Percentiles rank a stretch among this genome's conserved stretches.
Conservation (phyloP, 2,888 invertebrate genomes). For the Epistrophella euchroma region DNA sequence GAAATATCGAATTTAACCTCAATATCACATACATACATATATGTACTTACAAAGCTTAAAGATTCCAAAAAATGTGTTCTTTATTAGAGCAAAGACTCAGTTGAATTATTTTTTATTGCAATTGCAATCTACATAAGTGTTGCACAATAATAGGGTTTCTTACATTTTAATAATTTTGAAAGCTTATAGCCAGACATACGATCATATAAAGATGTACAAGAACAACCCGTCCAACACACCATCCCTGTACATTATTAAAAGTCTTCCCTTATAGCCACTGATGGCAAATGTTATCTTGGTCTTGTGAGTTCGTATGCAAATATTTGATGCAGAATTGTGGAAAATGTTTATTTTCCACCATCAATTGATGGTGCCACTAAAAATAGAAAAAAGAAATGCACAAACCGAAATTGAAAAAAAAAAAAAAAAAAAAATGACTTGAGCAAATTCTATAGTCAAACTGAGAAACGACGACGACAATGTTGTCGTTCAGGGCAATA, state of each 20-base stretch:
- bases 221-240: constrained; percentile 12
- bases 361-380: constrained; percentile 13
- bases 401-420: too few relatives aligned
- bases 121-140: constrained; percentile 55
- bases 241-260: constrained; percentile 12
- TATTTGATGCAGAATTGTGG: constrained; percentile 59
- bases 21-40: too few relatives aligned
- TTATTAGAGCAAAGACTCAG: too few relatives aligned
- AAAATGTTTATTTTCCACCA: constrained; percentile 45
- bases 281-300: constrained; percentile 3
- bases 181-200: constrained; percentile 24
- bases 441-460: neutral
- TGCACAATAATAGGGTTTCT: constrained; percentile 33
- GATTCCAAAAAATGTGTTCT: too few relatives aligned
- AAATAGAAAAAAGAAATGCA: neutral
- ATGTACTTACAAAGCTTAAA: too few relatives aligned
- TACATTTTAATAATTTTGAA: constrained; percentile 63
- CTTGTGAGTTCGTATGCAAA: constrained; percentile 48
- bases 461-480: constrained; percentile 2
- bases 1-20: too few relatives aligned
- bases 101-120: neutral
- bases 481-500: neutral
- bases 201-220: neutral
- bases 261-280: constrained; percentile 5
- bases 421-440: too few relatives aligned